Base-by-base conservation (phyloP, 2,797 vertebrate genomes). In the Clarias platycephalus region DNA sequence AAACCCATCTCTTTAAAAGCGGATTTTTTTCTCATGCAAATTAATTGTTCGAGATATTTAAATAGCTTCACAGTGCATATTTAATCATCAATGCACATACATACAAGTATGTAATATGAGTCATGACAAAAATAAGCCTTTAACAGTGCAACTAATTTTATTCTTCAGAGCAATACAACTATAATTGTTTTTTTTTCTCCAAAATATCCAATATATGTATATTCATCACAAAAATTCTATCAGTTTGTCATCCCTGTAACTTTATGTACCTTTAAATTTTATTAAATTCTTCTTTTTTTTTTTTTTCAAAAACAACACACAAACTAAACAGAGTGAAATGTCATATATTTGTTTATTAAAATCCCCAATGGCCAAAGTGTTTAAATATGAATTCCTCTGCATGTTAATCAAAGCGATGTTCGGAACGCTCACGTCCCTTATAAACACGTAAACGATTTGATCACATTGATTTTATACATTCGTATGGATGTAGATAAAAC, bases 281-380 rank as follows among this genome's bases (percentile, higher is more conserved):
- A 24, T 6, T 7, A 58, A n/a, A n/a, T n/a, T n/a, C n/a, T n/a
- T n/a, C n/a, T n/a, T n/a, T n/a, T n/a, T n/a, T n/a, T n/a, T n/a
- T 1, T 2, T 6, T 16, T 71, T 26, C 40, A 7, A 53, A 72
- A 26, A n/a, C 49, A 71, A 71, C 37, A 26, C 40, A 72, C 40
- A 49, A 72, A 49, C 40, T 4, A 24, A 49, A 53, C 70, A 26
- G 44, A 26, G 40, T 72, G 70, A 72, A 44, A 26, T 8, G 24
- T 24, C 20, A 40, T 70, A 70, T 70, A 53, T 72, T 72, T 49
- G 49, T 44, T 49, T 49, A 72, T 72, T 24, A 26, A 72, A 72
- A 72, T 13, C 49, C 70, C 40, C 5, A 24, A 49, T 15, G 40
- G 70, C 5, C 37, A 44, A n/a, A 71, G 37, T 13, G 68, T 72